Conservation (phyloP, 1,140 invertebrate genomes). For the Luehdorfia chinensis region DNA sequence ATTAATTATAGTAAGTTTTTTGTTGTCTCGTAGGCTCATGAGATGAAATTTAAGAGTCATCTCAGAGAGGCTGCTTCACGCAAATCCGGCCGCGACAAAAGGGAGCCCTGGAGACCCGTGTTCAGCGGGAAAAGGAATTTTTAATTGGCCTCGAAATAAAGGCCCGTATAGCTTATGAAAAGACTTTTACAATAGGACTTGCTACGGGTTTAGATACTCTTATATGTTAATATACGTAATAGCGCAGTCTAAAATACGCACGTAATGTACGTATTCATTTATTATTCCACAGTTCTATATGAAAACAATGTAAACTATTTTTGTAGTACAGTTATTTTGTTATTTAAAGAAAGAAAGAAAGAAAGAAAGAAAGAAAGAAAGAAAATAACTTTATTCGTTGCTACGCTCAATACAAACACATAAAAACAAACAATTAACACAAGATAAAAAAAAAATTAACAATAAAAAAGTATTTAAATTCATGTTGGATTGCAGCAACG, state of each 20-base stretch:
- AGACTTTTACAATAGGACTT: constrained; percentile 12
- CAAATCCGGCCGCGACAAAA: constrained; percentile 50
- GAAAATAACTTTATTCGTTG: too few relatives aligned
- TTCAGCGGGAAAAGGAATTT: constrained; percentile 55
- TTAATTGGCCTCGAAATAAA: constrained; percentile 68
- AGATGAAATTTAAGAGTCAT: constrained; percentile 57
- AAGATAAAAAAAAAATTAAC: too few relatives aligned
- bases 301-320: too few relatives aligned
- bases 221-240: background rate
- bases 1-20: too few relatives aligned
- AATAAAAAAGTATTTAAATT: too few relatives aligned
- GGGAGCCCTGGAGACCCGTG: constrained; percentile 34
- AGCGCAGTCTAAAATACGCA: background rate
- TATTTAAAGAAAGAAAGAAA: too few relatives aligned
- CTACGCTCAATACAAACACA: too few relatives aligned
- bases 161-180: constrained; percentile 37
- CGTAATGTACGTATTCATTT: background rate
- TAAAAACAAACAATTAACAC: too few relatives aligned
- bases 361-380: too few relatives aligned
- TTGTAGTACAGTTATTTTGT: too few relatives aligned
- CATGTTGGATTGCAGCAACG: too few relatives aligned
- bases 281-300: too few relatives aligned
- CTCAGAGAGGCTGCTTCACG: constrained; percentile 35
- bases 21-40: constrained; percentile 47
- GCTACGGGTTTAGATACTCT: constrained; percentile 4